Evolutionary conservation across 2,797 vertebrate genomes (phyloP), one percentile per base, ranked within the genome.

Genomic region (Prionace glauca): DNA sequence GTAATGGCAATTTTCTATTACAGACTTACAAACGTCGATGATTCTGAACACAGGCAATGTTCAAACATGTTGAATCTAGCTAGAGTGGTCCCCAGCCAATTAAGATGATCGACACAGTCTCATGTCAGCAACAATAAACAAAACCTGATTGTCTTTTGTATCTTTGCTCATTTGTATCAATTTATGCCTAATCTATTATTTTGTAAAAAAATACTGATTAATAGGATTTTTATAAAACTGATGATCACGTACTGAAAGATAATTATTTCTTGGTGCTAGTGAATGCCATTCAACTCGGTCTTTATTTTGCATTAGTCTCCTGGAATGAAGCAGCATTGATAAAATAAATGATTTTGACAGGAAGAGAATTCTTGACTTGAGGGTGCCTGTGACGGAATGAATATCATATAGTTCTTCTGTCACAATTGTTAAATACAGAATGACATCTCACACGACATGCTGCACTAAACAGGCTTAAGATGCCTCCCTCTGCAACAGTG

Each of bases 281-380:
- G 91, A 96, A 95, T 81, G 86, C 96, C 93, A 0, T 96, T 97
- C 96, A 95, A 96, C 96, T 93, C 26, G 12, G 45, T 60, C 11
- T 77, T 96, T 11, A 67, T 93, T 94, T 96, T 96, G 4, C 20
- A 16, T 96, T 91, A 96, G 96, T 95, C 95, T 65, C 96, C 45
- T 96, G 96, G 96, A 97, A 96, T 97, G 96, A 97, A 96, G 97
- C 96, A 96, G 72, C 97, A 74, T 95, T 97, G 96, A 97, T 97
- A 96, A 97, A 97, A 96, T 96, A 97, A 98, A 97, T 97, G 96
- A 96, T 97, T 97, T 96, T 97, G 97, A 97, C 96, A 97, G 81
- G 95, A 90, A 93, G 97, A 97, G 96, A 65, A 97, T 97, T 95
- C 29, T 96, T 96, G 96, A 97, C 96, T 96, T 86, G 65, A 97